Evolutionary conservation across 2,113 vertebrate species (phyloP), one percentile per base, ranked within the genome.

Genomic region (Tragulus kanchil): DNA sequence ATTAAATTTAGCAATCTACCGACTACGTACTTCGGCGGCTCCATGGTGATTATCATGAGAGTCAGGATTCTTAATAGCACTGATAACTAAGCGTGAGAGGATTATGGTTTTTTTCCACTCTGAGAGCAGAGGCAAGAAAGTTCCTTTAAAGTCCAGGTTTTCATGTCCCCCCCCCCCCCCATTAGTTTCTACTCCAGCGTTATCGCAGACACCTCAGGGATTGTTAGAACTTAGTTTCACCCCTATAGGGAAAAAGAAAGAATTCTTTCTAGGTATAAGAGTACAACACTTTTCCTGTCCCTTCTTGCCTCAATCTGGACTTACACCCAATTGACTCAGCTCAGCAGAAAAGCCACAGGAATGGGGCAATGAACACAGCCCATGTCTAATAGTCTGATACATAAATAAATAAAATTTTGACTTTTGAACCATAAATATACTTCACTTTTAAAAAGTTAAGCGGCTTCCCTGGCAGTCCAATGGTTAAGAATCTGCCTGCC

Each of bases 21-120:
- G 36, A 62, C 86, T 92, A 87, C 94, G 92, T 48, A 52, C 75
- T 85, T 85, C 31, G 8, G 16, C 0, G 21, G 87, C 94, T 97
- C 97, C 89, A 92, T 77, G 95, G 96, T 93, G 94, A 97, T 96
- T 95, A 98, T 95, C 96, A 94, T 90, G 84, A 23, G 50, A 71
- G 92, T 89, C 90, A 65, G 93, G 59, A 82, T 94, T 77, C 95
- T 90, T 85, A 85, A 71, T 71, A 81, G 81, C 3, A 2, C 81
- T 90, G 90, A 71, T 85, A 95, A 87, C 83, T 81, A 89, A 81
- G 50, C 8, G 21, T 92, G 86, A 97, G 65, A 77, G 69, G 96
- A 93, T 97, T 95, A 91, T 93, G 31, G 6, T 56, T 67, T 71
- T 79, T 17, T 8, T 3, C 0, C 17, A 0, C 3, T n/a, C n/a